Evolutionary conservation across 2,113 vertebrate genomes (phyloP), one percentile per base, ranked within the genome.

Genomic region (Ceyx melanurus): DNA sequence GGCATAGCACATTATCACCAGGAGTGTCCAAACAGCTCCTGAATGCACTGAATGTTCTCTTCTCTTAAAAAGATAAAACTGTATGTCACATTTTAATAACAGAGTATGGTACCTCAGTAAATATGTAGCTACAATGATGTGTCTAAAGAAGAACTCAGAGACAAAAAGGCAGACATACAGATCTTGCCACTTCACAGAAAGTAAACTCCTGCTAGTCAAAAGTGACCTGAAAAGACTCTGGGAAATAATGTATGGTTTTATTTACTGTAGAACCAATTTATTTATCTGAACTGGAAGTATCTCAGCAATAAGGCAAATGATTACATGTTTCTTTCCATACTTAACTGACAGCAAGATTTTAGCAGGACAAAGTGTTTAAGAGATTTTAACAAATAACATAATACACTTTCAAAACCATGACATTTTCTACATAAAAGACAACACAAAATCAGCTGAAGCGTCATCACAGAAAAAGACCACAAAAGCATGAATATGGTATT

Each of bases 71-170:
- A 35, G 10, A n/a, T 5, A 80, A 58, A 80, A 22, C 18, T 10
- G 1, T 8, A 28, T 4, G 16, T 13, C 5, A 79, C 11, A 1
- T 54, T 50, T 80, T 33, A 37, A 43, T 53, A 61, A 73, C 35
- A 2, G 9, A 60, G 19, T 6, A 10, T 6, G 15, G 9, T 13
- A 13, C 22, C 26, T 62, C 37, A 35, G 9, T 11, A 70, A 60
- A 22, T 15, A 40, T 2, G 2, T 7, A 33, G 43, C 28, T 74
- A 64, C 28, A 68, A n/a, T 4, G 4, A 61, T 0, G 0, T 6
- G 17, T 5, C 40, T 50, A 45, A 57, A 75, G n/a, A 64, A 35
- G 14, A 53, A 48, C 13, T 70, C 33, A 0, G 70, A 70, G 40
- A 61, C 6, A 5, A 45, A 89, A 33, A 23, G 12, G 13, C 3